Base-by-base conservation (phyloP, 2,797 vertebrate species). In the Liasis olivaceus region DNA sequence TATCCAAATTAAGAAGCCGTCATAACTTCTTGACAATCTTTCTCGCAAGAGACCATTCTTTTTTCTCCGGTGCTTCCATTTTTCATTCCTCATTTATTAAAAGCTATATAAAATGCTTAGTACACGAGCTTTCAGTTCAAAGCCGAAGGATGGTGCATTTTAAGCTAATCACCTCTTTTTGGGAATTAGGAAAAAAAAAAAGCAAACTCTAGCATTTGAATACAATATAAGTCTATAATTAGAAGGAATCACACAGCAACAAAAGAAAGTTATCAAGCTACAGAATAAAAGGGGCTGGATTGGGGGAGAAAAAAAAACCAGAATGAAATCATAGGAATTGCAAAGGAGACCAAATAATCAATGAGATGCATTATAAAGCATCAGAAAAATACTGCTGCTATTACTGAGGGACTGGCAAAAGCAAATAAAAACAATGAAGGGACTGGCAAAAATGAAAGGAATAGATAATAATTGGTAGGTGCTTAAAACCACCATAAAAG, bases 61-160 rank as follows among this genome's bases (percentile, higher is more conserved):
- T 94, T 96, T 96, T 94, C 89, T 97, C 94, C 96, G 89, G 91
- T 90, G 64, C 90, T 95, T 94, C 93, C 31, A 91, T 81, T 92
- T 92, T 93, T 95, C 92, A 96, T 93, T 92, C 88, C 93, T 96
- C 95, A 93, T 97, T 96, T 95, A 96, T 96, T 97, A 95, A 96
- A 77, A 77, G 91, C 31, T 22, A 31, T 56, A 92, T 94, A 95
- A 97, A 97, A 96, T 92, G 85, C 91, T 96, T 93, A 94, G 93
- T 94, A 95, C 94, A 95, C 93, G 89, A 94, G 96, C 95, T 96
- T 94, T 90, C 92, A 92, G 69, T 91, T 95, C 94, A 92, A 95
- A 97, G 95, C 93, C 91, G 94, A 97, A 96, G 93, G 89, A 95
- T 96, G 94, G 95, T 94, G 56, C 56, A 95, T 96, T 97, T 96